These are phyloP conservation scores for Drosophila aff. DNA, from an alignment of 1,140 invertebrate species.

Conservation along the genomic window DNA sequence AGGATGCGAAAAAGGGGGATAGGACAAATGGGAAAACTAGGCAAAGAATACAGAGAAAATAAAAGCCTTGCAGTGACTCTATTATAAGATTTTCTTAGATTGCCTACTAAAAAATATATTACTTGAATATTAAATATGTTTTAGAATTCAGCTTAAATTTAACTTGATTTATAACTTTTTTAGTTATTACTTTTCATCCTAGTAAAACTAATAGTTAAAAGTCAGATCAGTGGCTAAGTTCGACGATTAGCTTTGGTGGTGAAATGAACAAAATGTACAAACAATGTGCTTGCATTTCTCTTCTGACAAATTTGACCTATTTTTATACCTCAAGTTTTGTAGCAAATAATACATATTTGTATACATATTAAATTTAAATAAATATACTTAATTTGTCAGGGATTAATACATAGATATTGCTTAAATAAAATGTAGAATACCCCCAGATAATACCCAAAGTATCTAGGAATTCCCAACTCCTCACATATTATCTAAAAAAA, in stretches of 20 bases:
- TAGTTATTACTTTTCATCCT: too few species aligned
- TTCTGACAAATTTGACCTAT: too few species aligned
- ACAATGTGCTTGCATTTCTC: too few species aligned
- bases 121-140: not conserved
- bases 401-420: not conserved
- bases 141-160: not conserved
- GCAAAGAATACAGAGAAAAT: slow-evolving; percentile 9
- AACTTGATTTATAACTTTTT: too few species aligned
- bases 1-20: slow-evolving; percentile 36
- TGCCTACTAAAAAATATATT: not conserved
- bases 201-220: too few species aligned
- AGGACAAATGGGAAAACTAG: not conserved
- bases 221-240: too few species aligned
- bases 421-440: not conserved
- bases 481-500: not conserved
- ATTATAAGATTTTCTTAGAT: not conserved
- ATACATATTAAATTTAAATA: too few species aligned
- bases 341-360: too few species aligned
- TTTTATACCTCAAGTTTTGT: too few species aligned
- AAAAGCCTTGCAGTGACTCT: not conserved
- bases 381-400: not conserved
- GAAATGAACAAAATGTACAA: too few species aligned
- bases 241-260: too few species aligned
- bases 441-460: not conserved
- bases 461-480: not conserved